phyloP scores from a whole-genome alignment of 2,888 invertebrate species.

The Drosophila nigricruria region DNA sequence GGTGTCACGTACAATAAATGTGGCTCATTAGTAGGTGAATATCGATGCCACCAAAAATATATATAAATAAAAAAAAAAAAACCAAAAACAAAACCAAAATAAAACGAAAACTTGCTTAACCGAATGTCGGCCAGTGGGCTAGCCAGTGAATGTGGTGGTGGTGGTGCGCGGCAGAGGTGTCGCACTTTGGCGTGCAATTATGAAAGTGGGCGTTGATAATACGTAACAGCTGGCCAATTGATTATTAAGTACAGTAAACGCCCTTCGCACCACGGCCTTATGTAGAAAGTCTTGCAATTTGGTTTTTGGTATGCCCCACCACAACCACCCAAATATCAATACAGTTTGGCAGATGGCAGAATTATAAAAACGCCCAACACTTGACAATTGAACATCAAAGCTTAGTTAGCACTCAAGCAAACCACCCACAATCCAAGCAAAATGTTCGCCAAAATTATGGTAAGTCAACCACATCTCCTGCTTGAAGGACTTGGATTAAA shows the following conservation, averaged over 20 bases:
- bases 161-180: conserved; percentile 3
- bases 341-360: conserved; percentile 52
- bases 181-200: conserved; percentile 46
- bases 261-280: conserved; percentile 57
- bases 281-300: conserved; percentile 70
- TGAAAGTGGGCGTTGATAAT: conserved; percentile 60
- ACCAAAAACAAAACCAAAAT: conserved; percentile 40
- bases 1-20: conserved; percentile 46
- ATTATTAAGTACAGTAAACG: conserved; percentile 66
- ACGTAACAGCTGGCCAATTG: conserved; percentile 69
- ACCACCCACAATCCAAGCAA: conserved; percentile 47
- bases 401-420: conserved; percentile 57
- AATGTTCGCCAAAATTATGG: conserved; percentile 82
- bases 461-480: conserved; percentile 56
- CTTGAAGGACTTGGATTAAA: neutral
- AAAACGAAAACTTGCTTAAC: conserved; percentile 71
- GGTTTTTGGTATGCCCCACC: conserved; percentile 60
- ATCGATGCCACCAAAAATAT: conserved; percentile 39
- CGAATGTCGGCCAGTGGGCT: conserved; percentile 57
- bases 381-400: conserved; percentile 60
- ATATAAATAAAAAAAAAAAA: conserved; percentile 15
- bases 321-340: conserved; percentile 7
- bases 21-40: conserved; percentile 47
- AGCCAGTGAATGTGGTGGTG: conserved; percentile 28
- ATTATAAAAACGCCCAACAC: conserved; percentile 73